These are phyloP conservation scores for Tragelaphus oryx DNA, from an alignment of 2,797 vertebrate species.

Conservation along the genomic window DNA sequence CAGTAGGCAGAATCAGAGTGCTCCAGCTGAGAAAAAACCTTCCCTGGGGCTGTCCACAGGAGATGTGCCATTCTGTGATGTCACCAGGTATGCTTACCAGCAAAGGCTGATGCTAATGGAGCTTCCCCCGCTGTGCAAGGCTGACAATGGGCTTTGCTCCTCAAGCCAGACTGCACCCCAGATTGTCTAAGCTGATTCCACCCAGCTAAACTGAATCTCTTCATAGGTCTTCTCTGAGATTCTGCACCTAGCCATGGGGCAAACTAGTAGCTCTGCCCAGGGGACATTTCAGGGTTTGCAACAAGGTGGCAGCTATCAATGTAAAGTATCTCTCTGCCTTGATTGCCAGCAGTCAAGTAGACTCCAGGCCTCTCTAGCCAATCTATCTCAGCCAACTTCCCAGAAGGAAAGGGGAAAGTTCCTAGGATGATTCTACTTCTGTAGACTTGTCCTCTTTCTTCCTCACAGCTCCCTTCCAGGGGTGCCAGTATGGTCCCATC, in stretches of 20 bases:
- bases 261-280: background rate
- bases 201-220: background rate
- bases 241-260: background rate
- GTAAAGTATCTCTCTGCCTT: background rate
- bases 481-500: background rate
- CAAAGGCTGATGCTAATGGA: background rate
- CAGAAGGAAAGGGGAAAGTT: background rate
- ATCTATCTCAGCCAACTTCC: background rate
- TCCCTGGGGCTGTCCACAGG: background rate
- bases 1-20: background rate
- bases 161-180: background rate
- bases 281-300: background rate
- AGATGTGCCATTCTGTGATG: background rate
- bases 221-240: background rate
- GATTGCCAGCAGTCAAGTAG: background rate
- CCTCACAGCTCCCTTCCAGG: background rate
- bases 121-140: background rate
- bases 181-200: background rate
- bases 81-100: background rate
- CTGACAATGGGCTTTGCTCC: background rate
- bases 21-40: background rate
- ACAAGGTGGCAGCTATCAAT: background rate
- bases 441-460: background rate
- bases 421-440: background rate
- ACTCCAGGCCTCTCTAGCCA: background rate